These are phyloP conservation scores for Nowickia ferox DNA, from an alignment of 2,888 invertebrate genomes.

Conservation along the genomic window DNA sequence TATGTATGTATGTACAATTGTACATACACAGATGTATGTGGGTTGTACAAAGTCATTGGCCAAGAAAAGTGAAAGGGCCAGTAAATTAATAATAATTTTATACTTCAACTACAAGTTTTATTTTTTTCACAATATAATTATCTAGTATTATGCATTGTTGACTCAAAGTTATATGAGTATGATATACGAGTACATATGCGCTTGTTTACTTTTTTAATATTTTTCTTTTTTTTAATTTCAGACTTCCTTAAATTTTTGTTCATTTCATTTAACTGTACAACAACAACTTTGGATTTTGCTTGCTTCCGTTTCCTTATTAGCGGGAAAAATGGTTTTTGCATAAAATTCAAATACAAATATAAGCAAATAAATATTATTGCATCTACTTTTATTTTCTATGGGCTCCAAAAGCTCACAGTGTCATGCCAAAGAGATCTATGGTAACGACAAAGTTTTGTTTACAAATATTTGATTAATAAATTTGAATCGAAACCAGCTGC, in stretches of 20 bases:
- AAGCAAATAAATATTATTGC: neutral
- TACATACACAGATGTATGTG: neutral
- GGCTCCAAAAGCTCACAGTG: too few relatives aligned
- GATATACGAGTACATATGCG: neutral
- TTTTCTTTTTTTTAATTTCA: neutral
- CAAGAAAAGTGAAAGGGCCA: conserved; percentile 78
- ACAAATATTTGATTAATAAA: too few relatives aligned
- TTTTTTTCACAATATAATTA: neutral
- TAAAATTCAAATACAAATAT: neutral
- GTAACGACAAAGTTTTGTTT: too few relatives aligned
- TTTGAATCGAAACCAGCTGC: too few relatives aligned
- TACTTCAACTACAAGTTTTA: neutral
- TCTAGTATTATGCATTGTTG: conserved; percentile 7
- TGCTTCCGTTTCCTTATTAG: neutral
- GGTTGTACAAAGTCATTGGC: conserved; percentile 76
- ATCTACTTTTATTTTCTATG: neutral
- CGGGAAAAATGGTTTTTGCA: neutral
- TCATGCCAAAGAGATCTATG: too few relatives aligned
- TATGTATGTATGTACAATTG: neutral
- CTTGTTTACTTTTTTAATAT: neutral
- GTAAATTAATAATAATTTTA: conserved; percentile 25
- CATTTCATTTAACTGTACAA: neutral
- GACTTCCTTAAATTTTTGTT: neutral
- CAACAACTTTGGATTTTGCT: neutral
- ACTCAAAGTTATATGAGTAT: neutral